Base-by-base conservation (phyloP, 1,140 invertebrate genomes). In the Drosophila repletoides region DNA sequence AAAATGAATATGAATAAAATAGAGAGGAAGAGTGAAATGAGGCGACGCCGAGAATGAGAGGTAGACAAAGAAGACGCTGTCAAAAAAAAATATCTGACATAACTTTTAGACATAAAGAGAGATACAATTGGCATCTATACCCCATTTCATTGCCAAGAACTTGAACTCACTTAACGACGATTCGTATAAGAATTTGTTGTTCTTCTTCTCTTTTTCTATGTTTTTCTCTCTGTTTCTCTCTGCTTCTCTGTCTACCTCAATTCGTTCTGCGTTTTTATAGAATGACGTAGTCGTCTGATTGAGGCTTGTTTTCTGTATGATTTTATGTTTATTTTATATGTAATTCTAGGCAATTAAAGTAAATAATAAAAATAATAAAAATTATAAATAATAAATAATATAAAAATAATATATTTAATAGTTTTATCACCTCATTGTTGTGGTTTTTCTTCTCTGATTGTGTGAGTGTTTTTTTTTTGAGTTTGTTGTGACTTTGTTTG, bases 111-210 rank as follows among this genome's bases (percentile, higher is more conserved):
- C n/a, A 36, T 51, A 53, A 67, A 28, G 29, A 61, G 52, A 12
- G 38, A 14, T 34, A 26, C 55, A 61, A 61, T 34, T 48, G 51
- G 36, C 34, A 48, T 49, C 48, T n/a, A n/a, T n/a, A n/a, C n/a
- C n/a, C n/a, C n/a, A n/a, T n/a, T n/a, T 31, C 64, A 84, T 70
- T 73, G 77, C 73, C 79, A 83, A 83, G 79, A 83, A 79, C 79
- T 83, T 83, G 79, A 83, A 86, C 80, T 41, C 56, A 43, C 59
- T 51, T 64, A 67, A 53, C 74, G 58, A 45, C 52, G 51, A 45
- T 43, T 51, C 64, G 12, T 29, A 34, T 49, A 36, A 15, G n/a
- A 53, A 63, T 28, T 24, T 53, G 24, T 59, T 36, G 60, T 49
- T 66, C 29, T 5, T 31, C 29, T 2, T 26, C 53, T 51, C 34